Evolutionary conservation across 2,888 invertebrate species (phyloP).

Genomic region (Allophyes oxyacanthae): DNA sequence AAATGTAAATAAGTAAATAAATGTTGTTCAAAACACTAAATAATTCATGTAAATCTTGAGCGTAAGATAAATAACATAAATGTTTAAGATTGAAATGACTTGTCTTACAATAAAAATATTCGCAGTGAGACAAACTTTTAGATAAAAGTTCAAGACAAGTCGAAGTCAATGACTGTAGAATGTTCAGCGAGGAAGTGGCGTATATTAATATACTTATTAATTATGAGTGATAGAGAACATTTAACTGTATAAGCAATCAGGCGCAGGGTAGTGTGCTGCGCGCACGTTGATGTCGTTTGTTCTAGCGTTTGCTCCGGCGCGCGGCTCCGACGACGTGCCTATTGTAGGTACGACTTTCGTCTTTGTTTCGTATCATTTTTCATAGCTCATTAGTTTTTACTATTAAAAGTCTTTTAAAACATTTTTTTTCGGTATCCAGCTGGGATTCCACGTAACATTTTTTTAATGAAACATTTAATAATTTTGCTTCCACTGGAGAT

Average conservation of each 20-base stretch:
- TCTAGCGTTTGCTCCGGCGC: conserved; percentile 57
- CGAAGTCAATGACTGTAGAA: conserved; percentile 52
- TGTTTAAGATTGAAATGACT: too few species aligned
- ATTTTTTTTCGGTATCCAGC: too few species aligned
- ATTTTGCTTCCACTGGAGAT: too few species aligned
- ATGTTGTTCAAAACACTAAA: conserved; percentile 2
- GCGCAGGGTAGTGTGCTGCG: conserved; percentile 56
- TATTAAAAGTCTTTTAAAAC: neutral
- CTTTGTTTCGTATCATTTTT: conserved; percentile 30
- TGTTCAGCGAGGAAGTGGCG: conserved; percentile 42
- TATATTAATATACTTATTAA: conserved; percentile 49
- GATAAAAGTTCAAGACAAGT: conserved; percentile 31
- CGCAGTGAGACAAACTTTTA: conserved; percentile 25
- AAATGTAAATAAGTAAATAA: conserved; percentile 4
- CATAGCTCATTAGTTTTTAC: conserved; percentile 10
- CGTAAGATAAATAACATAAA: conserved; percentile 13
- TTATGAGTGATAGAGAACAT: conserved; percentile 48
- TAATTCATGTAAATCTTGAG: conserved; percentile 13
- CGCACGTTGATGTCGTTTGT: conserved; percentile 87
- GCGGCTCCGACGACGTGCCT: conserved; percentile 26
- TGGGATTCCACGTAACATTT: too few species aligned
- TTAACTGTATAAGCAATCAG: conserved; percentile 57
- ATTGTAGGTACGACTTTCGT: conserved; percentile 23
- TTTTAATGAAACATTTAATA: too few species aligned
- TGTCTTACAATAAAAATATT: conserved; percentile 13